Conservation (phyloP, 2,888 invertebrate species). For the Drosophila mayaguana region DNA sequence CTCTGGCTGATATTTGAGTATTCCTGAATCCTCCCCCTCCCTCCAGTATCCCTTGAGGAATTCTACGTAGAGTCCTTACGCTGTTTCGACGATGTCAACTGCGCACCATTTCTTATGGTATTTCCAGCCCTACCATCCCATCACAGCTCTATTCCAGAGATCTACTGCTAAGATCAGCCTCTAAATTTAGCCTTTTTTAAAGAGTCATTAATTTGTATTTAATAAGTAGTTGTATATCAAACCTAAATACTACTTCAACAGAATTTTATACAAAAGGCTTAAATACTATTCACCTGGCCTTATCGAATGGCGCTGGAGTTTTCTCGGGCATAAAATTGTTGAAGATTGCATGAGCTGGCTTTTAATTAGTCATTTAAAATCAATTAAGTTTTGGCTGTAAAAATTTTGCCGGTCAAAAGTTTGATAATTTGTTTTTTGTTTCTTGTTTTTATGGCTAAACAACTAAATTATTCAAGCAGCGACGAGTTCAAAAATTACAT, state of each 20-base stretch:
- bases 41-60: too few species aligned
- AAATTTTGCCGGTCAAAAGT: not conserved
- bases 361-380: slow-evolving; percentile 18
- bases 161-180: not conserved
- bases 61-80: too few species aligned
- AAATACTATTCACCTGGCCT: not conserved
- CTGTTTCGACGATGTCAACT: too few species aligned
- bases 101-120: not conserved
- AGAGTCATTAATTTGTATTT: not conserved
- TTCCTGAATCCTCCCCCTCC: too few species aligned
- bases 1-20: too few species aligned
- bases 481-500: not conserved
- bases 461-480: slow-evolving; percentile 10
- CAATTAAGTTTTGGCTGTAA: slow-evolving; percentile 4
- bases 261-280: not conserved
- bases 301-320: not conserved
- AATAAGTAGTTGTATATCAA: not conserved
- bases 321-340: not conserved
- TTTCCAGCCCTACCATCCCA: not conserved
- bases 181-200: too few species aligned
- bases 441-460: not conserved
- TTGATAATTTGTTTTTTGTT: slow-evolving; percentile 7
- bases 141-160: not conserved
- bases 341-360: not conserved
- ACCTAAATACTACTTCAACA: not conserved